Base-by-base conservation (phyloP, 2,888 invertebrate genomes). In the Folsomia manolachei region DNA sequence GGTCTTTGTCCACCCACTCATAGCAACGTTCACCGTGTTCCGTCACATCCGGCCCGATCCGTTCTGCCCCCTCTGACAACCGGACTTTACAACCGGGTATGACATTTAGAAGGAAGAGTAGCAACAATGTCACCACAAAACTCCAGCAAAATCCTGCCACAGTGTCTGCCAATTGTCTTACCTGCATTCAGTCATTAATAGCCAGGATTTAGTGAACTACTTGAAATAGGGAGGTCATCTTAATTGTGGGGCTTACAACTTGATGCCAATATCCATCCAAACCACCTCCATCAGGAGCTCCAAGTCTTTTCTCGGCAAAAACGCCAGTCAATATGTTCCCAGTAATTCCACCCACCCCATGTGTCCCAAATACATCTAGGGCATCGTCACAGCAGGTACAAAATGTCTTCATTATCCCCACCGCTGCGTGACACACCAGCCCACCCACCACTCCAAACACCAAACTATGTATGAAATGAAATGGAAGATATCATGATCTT, bases 261-360 rank as follows among this genome's bases (percentile, higher is more conserved):
- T 78, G 79, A 25, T 74, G 72, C 74, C 75, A 78, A 60, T 80
- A 69, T 2, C 79, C 79, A 60, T 80, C 79, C 18, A 80, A 14
- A 73, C 77, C 75, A 0, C 80, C 80, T 1, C 76, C 78, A 1
- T 65, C 60, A 21, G 73, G 73, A 1, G 19, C 71, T 14, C 69
- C 77, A 18, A 78, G 75, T 0, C 60, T 23, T 56, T 74, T 75
- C 25, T 79, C 77, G 1, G 79, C 80, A 65, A 80, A 79, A 0
- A 79, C 71, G 18, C 79, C 80, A 0, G 79, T 79, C 0, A 79
- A 66, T n/a, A 80, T 25, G 39, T 79, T 79, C 0, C 80, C 77
- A 14, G 70, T 69, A 18, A 77, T 74, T 0, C 73, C 78, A 1
- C 75, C 75, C 1, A 80, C 63, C 0, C 80, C 79, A 27, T 80